Conservation (phyloP, 1,140 invertebrate genomes). For the Diabrotica undecimpunctata region DNA sequence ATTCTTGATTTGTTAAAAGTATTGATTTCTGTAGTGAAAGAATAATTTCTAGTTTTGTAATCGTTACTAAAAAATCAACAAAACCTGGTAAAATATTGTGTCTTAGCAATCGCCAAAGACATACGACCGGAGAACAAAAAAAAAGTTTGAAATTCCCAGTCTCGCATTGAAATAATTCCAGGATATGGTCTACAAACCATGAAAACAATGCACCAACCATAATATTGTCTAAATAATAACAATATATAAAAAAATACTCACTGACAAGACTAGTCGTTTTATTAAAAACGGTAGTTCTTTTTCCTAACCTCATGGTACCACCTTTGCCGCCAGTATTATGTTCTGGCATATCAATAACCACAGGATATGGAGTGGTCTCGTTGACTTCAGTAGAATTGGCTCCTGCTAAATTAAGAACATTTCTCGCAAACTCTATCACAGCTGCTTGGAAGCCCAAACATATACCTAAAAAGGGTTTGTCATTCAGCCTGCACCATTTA, state of each 20-base stretch:
- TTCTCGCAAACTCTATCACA: constrained; percentile 94
- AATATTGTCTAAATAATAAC: no score
- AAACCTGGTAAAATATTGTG: no score
- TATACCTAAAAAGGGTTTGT: constrained; percentile 91
- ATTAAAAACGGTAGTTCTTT: constrained; percentile 78
- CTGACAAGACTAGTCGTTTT: constrained; percentile 61
- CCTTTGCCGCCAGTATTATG: constrained; percentile 90
- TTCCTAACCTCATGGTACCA: constrained; percentile 97
- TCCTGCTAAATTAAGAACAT: constrained; percentile 71
- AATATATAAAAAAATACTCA: constrained; percentile 50
- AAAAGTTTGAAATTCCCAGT: no score
- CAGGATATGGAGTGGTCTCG: constrained; percentile 64
- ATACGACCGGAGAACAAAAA: no score
- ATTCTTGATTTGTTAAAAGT: no score
- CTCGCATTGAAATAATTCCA: no score
- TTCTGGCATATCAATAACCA: constrained; percentile 99
- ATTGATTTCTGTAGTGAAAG: no score
- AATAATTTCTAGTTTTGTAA: no score
- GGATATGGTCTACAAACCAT: no score
- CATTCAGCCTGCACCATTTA: constrained; percentile 85
- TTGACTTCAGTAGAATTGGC: constrained; percentile 81
- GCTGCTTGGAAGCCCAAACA: constrained; percentile 96
- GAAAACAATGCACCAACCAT: no score
- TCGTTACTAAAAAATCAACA: no score
- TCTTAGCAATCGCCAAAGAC: no score